Evolutionary conservation across 2,797 vertebrate species (phyloP), one percentile per base, ranked within the genome.

Genomic region (Esox masquinongy): DNA sequence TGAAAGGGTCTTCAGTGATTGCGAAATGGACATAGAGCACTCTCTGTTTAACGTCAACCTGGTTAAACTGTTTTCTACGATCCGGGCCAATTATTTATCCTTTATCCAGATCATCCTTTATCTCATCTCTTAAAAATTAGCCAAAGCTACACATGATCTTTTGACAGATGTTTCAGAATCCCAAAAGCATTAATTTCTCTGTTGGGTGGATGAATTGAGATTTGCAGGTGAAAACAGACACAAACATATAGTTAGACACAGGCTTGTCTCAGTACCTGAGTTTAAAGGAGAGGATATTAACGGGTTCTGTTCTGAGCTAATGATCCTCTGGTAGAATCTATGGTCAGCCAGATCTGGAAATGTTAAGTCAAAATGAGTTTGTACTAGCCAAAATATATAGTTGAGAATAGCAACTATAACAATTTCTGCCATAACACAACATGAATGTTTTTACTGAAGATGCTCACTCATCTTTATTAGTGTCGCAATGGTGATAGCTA

Each of bases 1-100:
- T 95, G 94, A 95, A 95, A 94, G 94, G 86, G 91, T 92, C 91
- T 87, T 91, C 94, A 92, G 91, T 91, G 93, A 94, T 92, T 92
- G 83, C 85, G 89, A 93, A 94, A 93, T 89, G 91, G 86, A 88
- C 88, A 90, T 88, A 93, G 93, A 92, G 91, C 88, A 89, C 92
- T 93, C 87, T 90, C 88, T 94, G 88, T 92, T 94, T 92, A 94
- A 94, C 82, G 90, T 90, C 93, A 91, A 92, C 93, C 92, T 94
- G 92, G 90, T 91, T 91, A 91, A 47, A 93, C 91, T 49, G 77
- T 81, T 90, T 91, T 63, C 34, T 71, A 71, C 63, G 75, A 53
- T 70, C 74, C 22, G 12, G 81, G 68, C 79, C 74, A 69, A n/a
- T 75, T 80, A 36, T 81, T 73, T 74, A 73, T 66, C 59, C 64